Evolutionary conservation across 2,888 invertebrate species (phyloP).

Genomic region (Ochlodes sylvanus): DNA sequence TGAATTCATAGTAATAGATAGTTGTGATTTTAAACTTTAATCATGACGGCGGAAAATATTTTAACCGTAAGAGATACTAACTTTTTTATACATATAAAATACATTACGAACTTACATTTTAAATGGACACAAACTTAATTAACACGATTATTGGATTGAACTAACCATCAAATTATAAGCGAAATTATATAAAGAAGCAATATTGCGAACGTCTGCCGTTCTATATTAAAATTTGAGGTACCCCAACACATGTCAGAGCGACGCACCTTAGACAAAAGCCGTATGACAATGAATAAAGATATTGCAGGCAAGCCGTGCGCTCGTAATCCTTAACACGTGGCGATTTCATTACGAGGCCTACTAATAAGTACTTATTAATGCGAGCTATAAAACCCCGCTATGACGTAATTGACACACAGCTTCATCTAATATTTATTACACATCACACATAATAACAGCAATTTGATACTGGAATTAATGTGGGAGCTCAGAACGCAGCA

Average conservation of each 20-base stretch:
- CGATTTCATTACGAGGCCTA: constrained; percentile 74
- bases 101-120: too few species aligned
- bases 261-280: constrained; percentile 36
- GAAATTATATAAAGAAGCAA: constrained; percentile 71
- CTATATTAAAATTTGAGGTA: constrained; percentile 67
- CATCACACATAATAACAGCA: constrained; percentile 70
- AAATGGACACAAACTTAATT: too few species aligned
- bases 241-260: constrained; percentile 44
- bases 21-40: too few species aligned
- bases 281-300: constrained; percentile 56
- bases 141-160: too few species aligned
- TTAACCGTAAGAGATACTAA: too few species aligned
- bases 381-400: constrained; percentile 58
- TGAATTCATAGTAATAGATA: too few species aligned
- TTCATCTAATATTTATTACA: constrained; percentile 79
- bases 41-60: too few species aligned
- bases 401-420: constrained; percentile 71
- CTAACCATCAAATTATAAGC: neutral
- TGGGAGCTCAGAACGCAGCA: constrained; percentile 56
- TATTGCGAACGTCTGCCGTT: constrained; percentile 63
- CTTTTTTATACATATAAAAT: too few species aligned
- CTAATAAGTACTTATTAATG: constrained; percentile 80
- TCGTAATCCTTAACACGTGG: constrained; percentile 75
- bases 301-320: constrained; percentile 56
- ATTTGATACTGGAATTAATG: constrained; percentile 70